phyloP scores from a whole-genome alignment of 2,888 invertebrate genomes.

The Cotesia congregata region DNA sequence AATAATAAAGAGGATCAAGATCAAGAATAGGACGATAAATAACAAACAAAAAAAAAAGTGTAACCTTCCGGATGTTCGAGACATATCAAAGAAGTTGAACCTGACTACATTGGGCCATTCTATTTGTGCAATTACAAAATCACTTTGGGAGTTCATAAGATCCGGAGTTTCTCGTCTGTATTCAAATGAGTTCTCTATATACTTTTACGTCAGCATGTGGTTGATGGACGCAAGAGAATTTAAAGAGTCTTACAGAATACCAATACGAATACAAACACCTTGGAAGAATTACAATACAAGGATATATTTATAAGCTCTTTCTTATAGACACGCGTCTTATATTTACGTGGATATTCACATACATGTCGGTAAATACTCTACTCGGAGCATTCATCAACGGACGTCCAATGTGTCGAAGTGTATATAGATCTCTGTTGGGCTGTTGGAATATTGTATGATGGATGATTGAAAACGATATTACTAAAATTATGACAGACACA shows the following conservation, averaged over 20 bases:
- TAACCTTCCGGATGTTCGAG: background rate
- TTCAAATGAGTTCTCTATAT: background rate
- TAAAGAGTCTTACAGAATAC: background rate
- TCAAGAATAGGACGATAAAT: too few relatives aligned
- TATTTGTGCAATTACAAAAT: constrained; percentile 33
- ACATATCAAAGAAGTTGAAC: background rate
- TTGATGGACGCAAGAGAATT: background rate
- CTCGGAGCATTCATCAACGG: background rate
- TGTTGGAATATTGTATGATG: too few relatives aligned
- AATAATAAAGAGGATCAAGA: too few relatives aligned
- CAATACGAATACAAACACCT: background rate
- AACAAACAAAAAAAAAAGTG: background rate
- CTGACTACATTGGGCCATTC: constrained; percentile 1
- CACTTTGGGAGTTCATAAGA: constrained; percentile 17
- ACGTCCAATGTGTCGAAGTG: background rate
- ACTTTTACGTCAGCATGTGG: background rate
- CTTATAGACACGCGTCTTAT: too few relatives aligned
- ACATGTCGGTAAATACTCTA: background rate
- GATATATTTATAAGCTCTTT: too few relatives aligned
- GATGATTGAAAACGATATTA: background rate
- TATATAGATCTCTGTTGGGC: background rate
- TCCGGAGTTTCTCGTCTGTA: background rate
- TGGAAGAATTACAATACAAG: background rate
- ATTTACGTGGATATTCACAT: background rate
- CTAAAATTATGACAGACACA: background rate